A percentile compares a stretch with the other conserved stretches of the same genome.
Evolutionary conservation across 2,797 vertebrate species (phyloP).

Genomic region (Chaetophractus vellerosus): DNA sequence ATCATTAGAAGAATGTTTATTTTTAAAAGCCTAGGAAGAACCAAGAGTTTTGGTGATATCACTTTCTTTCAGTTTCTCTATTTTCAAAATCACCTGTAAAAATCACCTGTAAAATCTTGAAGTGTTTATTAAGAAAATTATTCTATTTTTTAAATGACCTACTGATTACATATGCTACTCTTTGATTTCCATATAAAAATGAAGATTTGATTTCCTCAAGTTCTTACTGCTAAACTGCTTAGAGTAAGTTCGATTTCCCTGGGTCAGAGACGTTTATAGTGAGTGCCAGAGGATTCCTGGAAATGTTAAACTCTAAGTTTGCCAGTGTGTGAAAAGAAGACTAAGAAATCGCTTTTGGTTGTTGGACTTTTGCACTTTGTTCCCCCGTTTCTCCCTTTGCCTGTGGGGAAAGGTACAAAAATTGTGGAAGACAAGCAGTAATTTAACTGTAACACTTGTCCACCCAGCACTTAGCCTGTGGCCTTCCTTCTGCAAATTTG

Average conservation of each 20-base stretch:
- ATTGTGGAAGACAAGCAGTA: not conserved
- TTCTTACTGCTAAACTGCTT: constrained; percentile 76
- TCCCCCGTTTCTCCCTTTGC: too few relatives aligned
- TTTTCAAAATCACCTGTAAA: too few relatives aligned
- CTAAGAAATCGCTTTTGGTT: not conserved
- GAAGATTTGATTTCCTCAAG: constrained; percentile 49
- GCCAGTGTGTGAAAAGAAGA: not conserved
- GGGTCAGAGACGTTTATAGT: not conserved
- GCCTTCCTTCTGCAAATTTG: not conserved
- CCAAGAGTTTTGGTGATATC: constrained; percentile 17
- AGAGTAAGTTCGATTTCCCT: constrained; percentile 56
- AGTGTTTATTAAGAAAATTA: constrained; percentile 51
- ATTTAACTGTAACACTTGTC: not conserved
- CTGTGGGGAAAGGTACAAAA: not conserved
- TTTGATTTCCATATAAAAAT: constrained; percentile 75
- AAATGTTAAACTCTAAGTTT: constrained; percentile 53
- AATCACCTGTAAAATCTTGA: constrained; percentile 58
- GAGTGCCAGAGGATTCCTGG: constrained; percentile 33
- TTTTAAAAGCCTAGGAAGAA: not conserved
- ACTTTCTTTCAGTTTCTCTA: constrained; percentile 51
- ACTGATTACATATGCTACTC: constrained; percentile 14
- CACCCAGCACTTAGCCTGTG: not conserved
- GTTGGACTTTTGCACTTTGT: too few relatives aligned
- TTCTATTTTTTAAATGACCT: constrained; percentile 9
- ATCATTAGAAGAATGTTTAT: not conserved